Evolutionary conservation across 2,113 vertebrate genomes (phyloP), one percentile per base, ranked within the genome.

Genomic region (Albula glossodonta): DNA sequence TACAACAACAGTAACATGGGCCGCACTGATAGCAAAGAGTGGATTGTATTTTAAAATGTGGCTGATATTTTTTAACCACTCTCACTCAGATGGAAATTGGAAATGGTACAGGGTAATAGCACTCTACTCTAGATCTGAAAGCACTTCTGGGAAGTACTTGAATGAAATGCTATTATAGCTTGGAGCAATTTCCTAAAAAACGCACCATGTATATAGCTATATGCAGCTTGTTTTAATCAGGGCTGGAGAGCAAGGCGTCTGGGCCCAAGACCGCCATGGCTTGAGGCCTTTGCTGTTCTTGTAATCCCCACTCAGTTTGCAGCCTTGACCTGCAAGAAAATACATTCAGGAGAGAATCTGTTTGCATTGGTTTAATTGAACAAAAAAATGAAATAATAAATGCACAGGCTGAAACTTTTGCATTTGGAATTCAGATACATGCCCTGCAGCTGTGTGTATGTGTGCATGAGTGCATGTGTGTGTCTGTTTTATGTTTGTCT

Each of bases 151-250:
- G 60, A 74, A 90, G 87, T 91, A 91, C 92, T 94, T 78, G 51
- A 92, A 93, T 87, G 84, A 93, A 94, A 93, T 92, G 81, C 92
- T 92, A 91, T 93, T 90, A 90, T 94, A 88, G 93, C 93, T 93
- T 31, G 86, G 87, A 94, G 93, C 92, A 90, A 92, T 89, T 86
- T 89, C 87, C 92, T 66, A n/a, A 63, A 85, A 85, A 74, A 10
- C 19, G 3, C 19, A 11, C 53, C 12, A 6, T 10, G 11, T 5
- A 74, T 31, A 74, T 2, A 70, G 63, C 17, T 9, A 74, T 31
- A 5, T 31, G 70, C 31, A n/a, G 70, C 10, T 83, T 49, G 60
- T 83, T 83, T 83, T 70, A 83, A 70, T 70, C 60, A 49, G 82
- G 51, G 48, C 48, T 49, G 82, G 60, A 49, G 82, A 63, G 41